A percentile compares a stretch with the other conserved stretches of the same genome.
phyloP scores from a whole-genome alignment of 2,888 invertebrate genomes.

The Saturnia pavonia region DNA sequence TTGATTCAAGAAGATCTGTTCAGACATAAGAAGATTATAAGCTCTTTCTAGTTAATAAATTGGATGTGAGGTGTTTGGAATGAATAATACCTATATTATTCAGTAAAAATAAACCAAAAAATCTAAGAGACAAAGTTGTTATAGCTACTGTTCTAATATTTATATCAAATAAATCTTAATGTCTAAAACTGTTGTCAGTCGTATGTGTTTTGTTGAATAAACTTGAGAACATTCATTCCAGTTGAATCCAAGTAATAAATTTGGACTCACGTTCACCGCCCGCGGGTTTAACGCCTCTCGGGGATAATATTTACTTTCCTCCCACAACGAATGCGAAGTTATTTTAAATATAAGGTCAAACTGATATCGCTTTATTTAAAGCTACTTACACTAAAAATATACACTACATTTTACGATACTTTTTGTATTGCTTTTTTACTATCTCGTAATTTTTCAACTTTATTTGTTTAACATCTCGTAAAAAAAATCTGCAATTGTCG shows the following conservation, averaged over 20 bases:
- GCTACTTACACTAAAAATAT: conserved; percentile 4
- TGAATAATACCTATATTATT: no score
- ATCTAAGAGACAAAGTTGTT: background rate
- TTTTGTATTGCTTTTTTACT: background rate
- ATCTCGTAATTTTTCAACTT: background rate
- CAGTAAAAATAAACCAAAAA: background rate
- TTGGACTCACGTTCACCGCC: conserved; percentile 31
- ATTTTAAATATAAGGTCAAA: conserved; percentile 36
- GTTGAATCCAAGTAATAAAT: conserved; percentile 55
- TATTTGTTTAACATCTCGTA: conserved; percentile 32
- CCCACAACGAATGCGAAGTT: conserved; percentile 49
- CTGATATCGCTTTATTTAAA: conserved; percentile 13
- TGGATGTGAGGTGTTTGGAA: no score
- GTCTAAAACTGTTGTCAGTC: conserved; percentile 13
- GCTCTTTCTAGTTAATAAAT: no score
- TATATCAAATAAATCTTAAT: background rate
- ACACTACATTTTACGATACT: background rate
- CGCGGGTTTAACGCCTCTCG: conserved; percentile 44
- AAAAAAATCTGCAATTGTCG: conserved; percentile 22
- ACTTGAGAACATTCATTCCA: conserved; percentile 42
- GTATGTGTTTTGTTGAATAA: conserved; percentile 11
- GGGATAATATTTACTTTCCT: conserved; percentile 64
- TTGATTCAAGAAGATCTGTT: no score
- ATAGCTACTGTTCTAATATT: background rate
- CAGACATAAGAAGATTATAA: no score